These are phyloP conservation scores for Drosophila persimilis DNA, from an alignment of 1,140 invertebrate genomes.

Conservation along the genomic window DNA sequence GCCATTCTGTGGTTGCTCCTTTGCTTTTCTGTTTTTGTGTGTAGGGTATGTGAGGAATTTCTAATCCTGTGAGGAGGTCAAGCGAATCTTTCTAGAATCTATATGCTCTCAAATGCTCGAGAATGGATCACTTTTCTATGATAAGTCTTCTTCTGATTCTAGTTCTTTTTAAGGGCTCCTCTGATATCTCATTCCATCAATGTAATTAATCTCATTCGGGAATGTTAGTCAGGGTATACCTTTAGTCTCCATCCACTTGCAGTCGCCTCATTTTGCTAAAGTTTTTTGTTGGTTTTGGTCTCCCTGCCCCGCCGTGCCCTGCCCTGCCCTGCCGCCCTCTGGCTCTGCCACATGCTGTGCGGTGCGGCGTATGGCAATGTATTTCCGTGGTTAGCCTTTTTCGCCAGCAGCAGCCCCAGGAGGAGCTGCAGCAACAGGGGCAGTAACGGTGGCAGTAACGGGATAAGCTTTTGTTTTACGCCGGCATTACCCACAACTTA, in stretches of 20 bases:
- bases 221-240: slow-evolving; percentile 2
- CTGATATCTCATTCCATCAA: no score
- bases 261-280: slow-evolving; percentile 33
- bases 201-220: not conserved
- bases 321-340: not conserved
- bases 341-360: slow-evolving; percentile 66
- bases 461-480: slow-evolving; percentile 82
- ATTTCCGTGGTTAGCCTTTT: slow-evolving; percentile 66
- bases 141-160: no score
- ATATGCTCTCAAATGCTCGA: no score
- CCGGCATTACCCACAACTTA: slow-evolving; percentile 78
- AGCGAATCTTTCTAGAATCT: no score
- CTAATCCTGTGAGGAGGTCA: no score
- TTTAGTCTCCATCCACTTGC: slow-evolving; percentile 30
- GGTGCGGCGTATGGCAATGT: slow-evolving; percentile 72
- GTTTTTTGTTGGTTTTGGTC: slow-evolving; percentile 46
- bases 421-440: slow-evolving; percentile 19
- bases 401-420: slow-evolving; percentile 24
- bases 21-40: slow-evolving; percentile 45
- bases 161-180: not conserved
- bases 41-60: no score
- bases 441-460: slow-evolving; percentile 59
- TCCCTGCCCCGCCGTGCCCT: not conserved
- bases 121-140: no score
- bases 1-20: slow-evolving; percentile 34